Evolutionary conservation across 2,113 vertebrate species (phyloP).

Genomic region (Danio rerio): DNA sequence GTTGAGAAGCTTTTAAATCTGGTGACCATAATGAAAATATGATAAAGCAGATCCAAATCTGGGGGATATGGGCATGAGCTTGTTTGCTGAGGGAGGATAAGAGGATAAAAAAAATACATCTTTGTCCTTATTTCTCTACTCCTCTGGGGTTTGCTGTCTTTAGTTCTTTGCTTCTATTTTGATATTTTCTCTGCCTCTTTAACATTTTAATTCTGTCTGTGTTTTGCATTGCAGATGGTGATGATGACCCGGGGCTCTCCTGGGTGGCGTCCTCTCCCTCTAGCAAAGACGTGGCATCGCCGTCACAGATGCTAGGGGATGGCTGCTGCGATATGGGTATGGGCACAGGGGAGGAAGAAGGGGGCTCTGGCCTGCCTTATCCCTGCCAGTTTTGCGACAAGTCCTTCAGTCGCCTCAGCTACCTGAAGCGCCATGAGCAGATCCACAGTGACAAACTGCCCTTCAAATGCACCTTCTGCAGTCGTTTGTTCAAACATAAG

Average conservation of each 20-base stretch:
- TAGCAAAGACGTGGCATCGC: slow-evolving; percentile 99
- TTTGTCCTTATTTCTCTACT: slow-evolving; percentile 90
- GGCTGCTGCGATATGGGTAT: slow-evolving; percentile 96
- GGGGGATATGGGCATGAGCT: slow-evolving; percentile 68
- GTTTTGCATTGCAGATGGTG: slow-evolving; percentile 86
- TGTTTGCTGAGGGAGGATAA: slow-evolving; percentile 75
- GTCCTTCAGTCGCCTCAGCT: slow-evolving; percentile 98
- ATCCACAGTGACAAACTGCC: slow-evolving; percentile 99
- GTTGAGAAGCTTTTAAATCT: slow-evolving; percentile 75
- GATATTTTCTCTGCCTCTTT: slow-evolving; percentile 64
- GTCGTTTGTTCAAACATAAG: slow-evolving; percentile 98
- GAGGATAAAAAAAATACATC: slow-evolving; percentile 76
- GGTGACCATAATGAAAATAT: slow-evolving; percentile 80
- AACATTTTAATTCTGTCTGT: slow-evolving; percentile 67
- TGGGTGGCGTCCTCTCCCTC: slow-evolving; percentile 99
- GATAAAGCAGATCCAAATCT: slow-evolving; percentile 76
- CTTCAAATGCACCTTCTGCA: slow-evolving; percentile 99
- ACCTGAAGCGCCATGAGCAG: slow-evolving; percentile 98
- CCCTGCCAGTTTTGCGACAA: slow-evolving; percentile 99
- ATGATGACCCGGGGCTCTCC: slow-evolving; percentile 97
- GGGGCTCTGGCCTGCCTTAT: slow-evolving; percentile 95
- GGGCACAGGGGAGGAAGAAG: slow-evolving; percentile 96
- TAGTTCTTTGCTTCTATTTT: slow-evolving; percentile 85
- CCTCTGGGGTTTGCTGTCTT: slow-evolving; percentile 87
- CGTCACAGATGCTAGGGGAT: slow-evolving; percentile 96